Conservation (phyloP, 2,113 vertebrate species). For the Toxotes jaculatrix region DNA sequence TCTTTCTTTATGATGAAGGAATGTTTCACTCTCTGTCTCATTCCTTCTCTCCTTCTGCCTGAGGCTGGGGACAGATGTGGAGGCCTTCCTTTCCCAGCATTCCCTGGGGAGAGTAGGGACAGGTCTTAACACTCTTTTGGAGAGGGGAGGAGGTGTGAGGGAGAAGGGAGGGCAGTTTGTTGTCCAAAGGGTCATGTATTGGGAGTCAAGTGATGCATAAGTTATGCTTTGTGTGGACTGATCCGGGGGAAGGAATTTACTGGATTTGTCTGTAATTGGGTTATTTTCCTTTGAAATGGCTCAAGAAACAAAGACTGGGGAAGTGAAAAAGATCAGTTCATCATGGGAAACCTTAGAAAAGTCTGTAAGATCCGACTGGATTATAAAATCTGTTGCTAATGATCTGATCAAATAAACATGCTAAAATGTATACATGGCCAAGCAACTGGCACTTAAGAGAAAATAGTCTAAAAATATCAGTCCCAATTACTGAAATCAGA, state of each 20-base stretch:
- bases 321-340: conserved; percentile 33
- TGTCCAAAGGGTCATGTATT: conserved; percentile 73
- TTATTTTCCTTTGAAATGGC: conserved; percentile 64
- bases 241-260: conserved; percentile 63
- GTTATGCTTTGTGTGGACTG: conserved; percentile 76
- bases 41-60: conserved; percentile 51
- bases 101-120: conserved; percentile 80
- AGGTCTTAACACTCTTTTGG: conserved; percentile 78
- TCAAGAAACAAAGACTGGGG: conserved; percentile 48
- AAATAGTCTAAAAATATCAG: too few relatives aligned
- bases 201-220: conserved; percentile 77
- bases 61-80: conserved; percentile 83
- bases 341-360: conserved; percentile 44
- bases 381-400: too few relatives aligned
- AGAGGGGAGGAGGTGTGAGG: conserved; percentile 38
- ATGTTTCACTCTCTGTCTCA: conserved; percentile 67
- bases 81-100: conserved; percentile 84
- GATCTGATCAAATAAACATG: too few relatives aligned
- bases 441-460: too few relatives aligned
- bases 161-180: conserved; percentile 53
- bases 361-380: not conserved
- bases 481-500: too few relatives aligned
- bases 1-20: conserved; percentile 60
- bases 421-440: too few relatives aligned
- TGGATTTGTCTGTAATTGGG: conserved; percentile 73